Conservation (phyloP, 1,140 invertebrate species). For the Drosophila serrata region DNA sequence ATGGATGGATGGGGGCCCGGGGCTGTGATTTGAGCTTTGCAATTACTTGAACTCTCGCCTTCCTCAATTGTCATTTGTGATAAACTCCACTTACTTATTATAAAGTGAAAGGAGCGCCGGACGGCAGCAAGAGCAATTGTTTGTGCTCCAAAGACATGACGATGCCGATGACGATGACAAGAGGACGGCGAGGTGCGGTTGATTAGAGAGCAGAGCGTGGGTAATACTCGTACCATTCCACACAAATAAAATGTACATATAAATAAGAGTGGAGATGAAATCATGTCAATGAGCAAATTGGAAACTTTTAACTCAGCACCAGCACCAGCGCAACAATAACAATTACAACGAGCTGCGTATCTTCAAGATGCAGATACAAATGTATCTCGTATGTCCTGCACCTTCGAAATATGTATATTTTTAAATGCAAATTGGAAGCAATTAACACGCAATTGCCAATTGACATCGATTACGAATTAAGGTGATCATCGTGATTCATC, state of each 20-base stretch:
- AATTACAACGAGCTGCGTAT: background rate
- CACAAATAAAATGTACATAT: slow-evolving; percentile 14
- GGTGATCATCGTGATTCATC: slow-evolving; percentile 1
- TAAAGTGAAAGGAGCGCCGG: slow-evolving; percentile 76
- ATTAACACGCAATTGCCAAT: slow-evolving; percentile 50
- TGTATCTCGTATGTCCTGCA: background rate
- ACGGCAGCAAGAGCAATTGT: slow-evolving; percentile 42
- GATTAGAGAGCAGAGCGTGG: slow-evolving; percentile 58
- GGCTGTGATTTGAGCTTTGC: slow-evolving; percentile 31
- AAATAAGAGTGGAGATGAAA: slow-evolving; percentile 36
- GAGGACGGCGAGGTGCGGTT: slow-evolving; percentile 43
- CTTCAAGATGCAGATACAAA: slow-evolving; percentile 5
- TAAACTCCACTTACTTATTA: slow-evolving; percentile 55
- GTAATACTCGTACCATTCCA: slow-evolving; percentile 23
- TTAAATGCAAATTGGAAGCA: background rate
- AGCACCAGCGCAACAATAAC: slow-evolving; percentile 1
- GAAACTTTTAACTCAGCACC: slow-evolving; percentile 55
- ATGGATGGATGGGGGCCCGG: background rate
- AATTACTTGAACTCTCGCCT: slow-evolving; percentile 75
- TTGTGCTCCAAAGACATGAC: slow-evolving; percentile 26
- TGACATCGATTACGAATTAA: slow-evolving; percentile 40
- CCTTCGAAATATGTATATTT: background rate
- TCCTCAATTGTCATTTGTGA: slow-evolving; percentile 76
- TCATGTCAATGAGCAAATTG: slow-evolving; percentile 76
- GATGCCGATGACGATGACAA: too few relatives aligned